Evolutionary conservation across 2,797 vertebrate genomes (phyloP).

Genomic region (Sciurus vulgaris): DNA sequence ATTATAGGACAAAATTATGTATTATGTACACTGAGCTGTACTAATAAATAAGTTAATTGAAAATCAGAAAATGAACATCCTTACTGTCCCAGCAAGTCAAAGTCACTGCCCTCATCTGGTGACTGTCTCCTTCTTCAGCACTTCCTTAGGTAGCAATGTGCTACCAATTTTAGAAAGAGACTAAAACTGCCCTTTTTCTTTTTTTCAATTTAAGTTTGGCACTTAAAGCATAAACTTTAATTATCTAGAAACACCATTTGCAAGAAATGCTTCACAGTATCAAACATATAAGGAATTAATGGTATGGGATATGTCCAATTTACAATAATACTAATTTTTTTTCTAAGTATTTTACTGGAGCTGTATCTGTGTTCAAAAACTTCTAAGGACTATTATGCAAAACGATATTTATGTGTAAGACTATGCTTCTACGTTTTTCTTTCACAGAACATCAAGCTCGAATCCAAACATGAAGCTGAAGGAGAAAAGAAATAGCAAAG

Average conservation of each 20-base stretch:
- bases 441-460: not conserved
- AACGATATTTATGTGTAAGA: not conserved
- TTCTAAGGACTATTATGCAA: not conserved
- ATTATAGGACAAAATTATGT: not conserved
- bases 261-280: not conserved
- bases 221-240: not conserved
- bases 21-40: not conserved
- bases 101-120: not conserved
- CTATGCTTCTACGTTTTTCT: not conserved
- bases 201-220: not conserved
- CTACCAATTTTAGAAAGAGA: not conserved
- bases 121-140: not conserved
- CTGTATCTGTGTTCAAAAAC: not conserved
- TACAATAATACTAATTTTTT: conserved; percentile 20
- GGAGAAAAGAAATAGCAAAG: not conserved
- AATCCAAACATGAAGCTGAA: not conserved
- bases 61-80: not conserved
- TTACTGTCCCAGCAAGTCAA: not conserved
- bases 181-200: not conserved
- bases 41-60: not conserved
- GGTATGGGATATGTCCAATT: not conserved
- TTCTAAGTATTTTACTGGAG: not conserved
- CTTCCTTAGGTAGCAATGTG: not conserved
- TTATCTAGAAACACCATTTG: not conserved
- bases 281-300: not conserved